Conservation (phyloP, 2,113 vertebrate genomes). For the Clarias batrachus region DNA sequence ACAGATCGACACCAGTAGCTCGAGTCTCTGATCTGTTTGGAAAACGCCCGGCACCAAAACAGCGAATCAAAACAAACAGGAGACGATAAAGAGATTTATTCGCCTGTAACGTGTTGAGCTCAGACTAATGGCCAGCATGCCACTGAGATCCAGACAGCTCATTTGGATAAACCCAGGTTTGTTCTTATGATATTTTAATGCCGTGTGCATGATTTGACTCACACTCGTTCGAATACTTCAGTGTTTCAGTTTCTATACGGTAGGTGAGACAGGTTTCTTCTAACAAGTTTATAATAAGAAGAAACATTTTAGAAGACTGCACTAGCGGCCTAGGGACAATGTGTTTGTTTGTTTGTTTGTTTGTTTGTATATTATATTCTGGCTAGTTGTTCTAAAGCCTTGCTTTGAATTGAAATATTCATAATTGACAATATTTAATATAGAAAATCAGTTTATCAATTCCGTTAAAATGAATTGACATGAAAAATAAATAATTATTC, state of each 20-base stretch:
- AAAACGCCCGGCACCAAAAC: slow-evolving; percentile 34
- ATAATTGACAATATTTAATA: not conserved
- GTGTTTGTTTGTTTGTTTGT: too few species aligned
- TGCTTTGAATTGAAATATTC: not conserved
- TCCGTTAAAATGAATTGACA: not conserved
- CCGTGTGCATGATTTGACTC: not conserved
- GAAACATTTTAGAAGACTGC: not conserved
- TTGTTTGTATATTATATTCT: not conserved
- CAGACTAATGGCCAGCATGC: not conserved
- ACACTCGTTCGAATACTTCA: not conserved
- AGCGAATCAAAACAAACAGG: slow-evolving; percentile 16
- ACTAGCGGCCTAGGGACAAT: not conserved
- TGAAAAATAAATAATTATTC: too few species aligned
- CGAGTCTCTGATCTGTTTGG: slow-evolving; percentile 25
- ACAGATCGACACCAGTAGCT: slow-evolving; percentile 33
- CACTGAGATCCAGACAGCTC: not conserved
- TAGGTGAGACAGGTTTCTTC: not conserved
- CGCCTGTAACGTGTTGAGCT: not conserved
- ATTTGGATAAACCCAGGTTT: not conserved
- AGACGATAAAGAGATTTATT: slow-evolving; percentile 15
- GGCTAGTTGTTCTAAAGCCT: not conserved
- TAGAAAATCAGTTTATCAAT: not conserved
- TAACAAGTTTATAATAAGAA: not conserved
- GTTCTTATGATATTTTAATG: not conserved
- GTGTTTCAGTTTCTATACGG: not conserved